Conservation (phyloP, 2,888 invertebrate species). For the Polydrusus cervinus region DNA sequence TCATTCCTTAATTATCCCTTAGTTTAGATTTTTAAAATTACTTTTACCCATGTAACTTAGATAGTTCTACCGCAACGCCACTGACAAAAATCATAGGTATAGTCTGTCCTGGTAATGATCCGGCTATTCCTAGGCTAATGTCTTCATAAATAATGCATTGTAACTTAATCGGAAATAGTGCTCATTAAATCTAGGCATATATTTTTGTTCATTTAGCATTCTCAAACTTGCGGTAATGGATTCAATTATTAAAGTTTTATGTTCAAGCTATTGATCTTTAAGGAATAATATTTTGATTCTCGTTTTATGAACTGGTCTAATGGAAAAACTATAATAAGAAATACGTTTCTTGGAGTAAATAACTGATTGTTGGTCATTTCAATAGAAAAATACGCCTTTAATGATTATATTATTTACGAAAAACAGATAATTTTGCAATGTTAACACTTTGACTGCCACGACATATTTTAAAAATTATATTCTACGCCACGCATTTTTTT, state of each 20-base stretch:
- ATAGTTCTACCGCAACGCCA: constrained; percentile 16
- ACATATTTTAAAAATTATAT: too few relatives aligned
- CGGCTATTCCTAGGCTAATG: constrained; percentile 59
- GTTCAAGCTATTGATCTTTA: constrained; percentile 47
- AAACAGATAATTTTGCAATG: too few relatives aligned
- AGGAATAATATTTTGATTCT: constrained; percentile 44
- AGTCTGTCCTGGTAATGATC: constrained; percentile 50
- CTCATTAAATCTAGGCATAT: constrained; percentile 64
- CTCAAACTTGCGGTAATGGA: constrained; percentile 47
- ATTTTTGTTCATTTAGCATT: constrained; percentile 55
- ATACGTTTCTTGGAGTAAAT: not conserved
- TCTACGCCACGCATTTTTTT: too few relatives aligned
- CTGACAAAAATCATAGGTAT: constrained; percentile 50
- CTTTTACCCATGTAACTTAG: too few relatives aligned
- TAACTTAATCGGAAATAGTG: constrained; percentile 62
- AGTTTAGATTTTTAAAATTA: too few relatives aligned
- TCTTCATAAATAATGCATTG: constrained; percentile 63
- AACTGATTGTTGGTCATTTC: not conserved
- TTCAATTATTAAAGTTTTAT: constrained; percentile 52
- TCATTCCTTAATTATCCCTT: too few relatives aligned
- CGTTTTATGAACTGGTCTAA: constrained; percentile 30
- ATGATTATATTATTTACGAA: too few relatives aligned
- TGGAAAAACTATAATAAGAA: not conserved
- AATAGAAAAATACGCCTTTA: too few relatives aligned
- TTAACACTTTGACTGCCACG: too few relatives aligned